These are phyloP conservation scores for Choreutis nemorana DNA, from an alignment of 2,888 invertebrate genomes.

Conservation along the genomic window DNA sequence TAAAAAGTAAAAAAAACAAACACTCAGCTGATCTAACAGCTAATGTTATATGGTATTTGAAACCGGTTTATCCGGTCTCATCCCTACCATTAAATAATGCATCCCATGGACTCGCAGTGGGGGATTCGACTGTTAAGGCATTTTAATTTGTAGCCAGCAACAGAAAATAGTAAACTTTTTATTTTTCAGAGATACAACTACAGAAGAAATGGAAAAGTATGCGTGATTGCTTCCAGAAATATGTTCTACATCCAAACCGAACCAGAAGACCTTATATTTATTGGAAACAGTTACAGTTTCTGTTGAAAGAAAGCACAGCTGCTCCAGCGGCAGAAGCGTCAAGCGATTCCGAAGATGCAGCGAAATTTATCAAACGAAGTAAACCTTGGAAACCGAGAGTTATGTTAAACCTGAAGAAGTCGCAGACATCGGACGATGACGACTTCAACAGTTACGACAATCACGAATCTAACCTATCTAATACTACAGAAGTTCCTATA, in stretches of 20 bases:
- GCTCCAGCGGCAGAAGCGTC: constrained; percentile 13
- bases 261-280: constrained; percentile 46
- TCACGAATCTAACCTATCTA: constrained; percentile 19
- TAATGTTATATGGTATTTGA: too few relatives aligned
- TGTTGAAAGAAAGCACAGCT: constrained; percentile 27
- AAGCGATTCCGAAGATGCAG: constrained; percentile 30
- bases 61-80: background rate
- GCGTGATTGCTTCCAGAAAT: constrained; percentile 48
- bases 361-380: constrained; percentile 14
- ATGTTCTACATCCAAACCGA: constrained; percentile 34
- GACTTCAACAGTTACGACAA: constrained; percentile 18
- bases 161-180: too few relatives aligned
- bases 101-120: too few relatives aligned
- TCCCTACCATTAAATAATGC: too few relatives aligned
- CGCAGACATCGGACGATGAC: constrained; percentile 24
- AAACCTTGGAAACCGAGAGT: constrained; percentile 27
- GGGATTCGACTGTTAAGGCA: too few relatives aligned
- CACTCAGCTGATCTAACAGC: too few relatives aligned
- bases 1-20: too few relatives aligned
- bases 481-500: constrained; percentile 14
- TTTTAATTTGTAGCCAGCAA: background rate
- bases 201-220: constrained; percentile 61
- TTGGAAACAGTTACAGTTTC: constrained; percentile 36
- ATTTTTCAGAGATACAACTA: constrained; percentile 46
- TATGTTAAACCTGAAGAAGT: too few relatives aligned